phyloP scores from a whole-genome alignment of 2,797 vertebrate genomes.

The Huso huso region DNA sequence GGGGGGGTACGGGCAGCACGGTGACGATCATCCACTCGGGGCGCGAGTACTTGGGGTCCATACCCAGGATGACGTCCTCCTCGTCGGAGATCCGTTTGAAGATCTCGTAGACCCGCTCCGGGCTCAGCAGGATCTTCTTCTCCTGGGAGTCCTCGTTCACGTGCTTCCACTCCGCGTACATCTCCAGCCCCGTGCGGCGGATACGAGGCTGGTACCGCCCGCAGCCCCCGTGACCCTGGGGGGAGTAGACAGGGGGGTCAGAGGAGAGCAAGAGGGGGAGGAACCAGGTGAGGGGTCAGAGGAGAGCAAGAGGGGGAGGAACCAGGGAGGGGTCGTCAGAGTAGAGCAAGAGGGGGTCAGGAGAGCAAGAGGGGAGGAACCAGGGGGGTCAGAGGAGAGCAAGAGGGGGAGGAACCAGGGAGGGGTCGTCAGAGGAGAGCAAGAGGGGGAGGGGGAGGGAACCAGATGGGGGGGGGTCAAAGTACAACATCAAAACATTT shows the following conservation, averaged over 20 bases:
- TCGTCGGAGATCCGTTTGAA: slow-evolving; percentile 92
- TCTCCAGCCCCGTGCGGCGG: slow-evolving; percentile 78
- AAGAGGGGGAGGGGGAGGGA: background rate
- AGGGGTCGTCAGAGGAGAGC: too few species aligned
- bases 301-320: too few species aligned
- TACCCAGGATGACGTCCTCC: slow-evolving; percentile 85
- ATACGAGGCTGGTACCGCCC: slow-evolving; percentile 88
- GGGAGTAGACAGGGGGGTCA: too few species aligned
- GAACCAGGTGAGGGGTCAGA: too few species aligned
- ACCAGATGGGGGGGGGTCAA: background rate
- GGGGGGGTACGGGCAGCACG: slow-evolving; percentile 82
- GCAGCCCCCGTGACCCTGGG: slow-evolving; percentile 84
- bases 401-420: too few species aligned
- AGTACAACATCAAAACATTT: too few species aligned
- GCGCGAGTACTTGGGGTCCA: slow-evolving; percentile 84
- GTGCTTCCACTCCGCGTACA: slow-evolving; percentile 92
- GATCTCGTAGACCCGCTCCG: slow-evolving; percentile 88
- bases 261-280: too few species aligned
- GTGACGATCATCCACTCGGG: slow-evolving; percentile 97
- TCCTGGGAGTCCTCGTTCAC: slow-evolving; percentile 95
- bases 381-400: too few species aligned
- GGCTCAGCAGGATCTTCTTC: slow-evolving; percentile 90
- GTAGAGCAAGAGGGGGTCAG: too few species aligned
- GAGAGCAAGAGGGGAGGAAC: too few species aligned
- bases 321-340: too few species aligned